Evolutionary conservation across 2,797 vertebrate species (phyloP).

Genomic region (Characodon lateralis): DNA sequence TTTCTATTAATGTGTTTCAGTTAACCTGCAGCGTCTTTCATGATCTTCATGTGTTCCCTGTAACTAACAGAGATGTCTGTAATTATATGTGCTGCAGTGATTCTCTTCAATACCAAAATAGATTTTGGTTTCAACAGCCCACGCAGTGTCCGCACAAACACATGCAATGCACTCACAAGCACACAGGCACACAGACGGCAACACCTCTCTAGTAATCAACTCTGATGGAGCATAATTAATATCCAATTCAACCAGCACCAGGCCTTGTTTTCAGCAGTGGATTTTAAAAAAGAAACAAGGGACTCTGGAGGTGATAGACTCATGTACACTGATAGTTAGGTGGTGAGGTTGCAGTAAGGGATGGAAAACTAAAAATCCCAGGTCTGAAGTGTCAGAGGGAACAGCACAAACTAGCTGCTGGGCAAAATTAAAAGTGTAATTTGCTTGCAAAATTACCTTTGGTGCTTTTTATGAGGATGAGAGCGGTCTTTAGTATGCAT

Average conservation of each 20-base stretch:
- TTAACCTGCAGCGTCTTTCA: slow-evolving; percentile 44
- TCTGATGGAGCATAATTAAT: slow-evolving; percentile 77
- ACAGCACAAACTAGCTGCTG: slow-evolving; percentile 4
- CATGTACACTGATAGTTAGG: slow-evolving; percentile 61
- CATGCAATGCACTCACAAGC: slow-evolving; percentile 22
- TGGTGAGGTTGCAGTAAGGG: slow-evolving; percentile 44
- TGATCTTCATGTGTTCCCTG: slow-evolving; percentile 50
- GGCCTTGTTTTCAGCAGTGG: slow-evolving; percentile 59
- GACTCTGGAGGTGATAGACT: slow-evolving; percentile 37
- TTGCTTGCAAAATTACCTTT: slow-evolving; percentile 13
- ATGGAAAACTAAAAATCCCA: slow-evolving; percentile 18
- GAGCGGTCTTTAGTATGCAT: slow-evolving; percentile 44
- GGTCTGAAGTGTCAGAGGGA: slow-evolving; percentile 20
- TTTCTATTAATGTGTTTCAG: slow-evolving; percentile 30
- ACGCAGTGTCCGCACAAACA: slow-evolving; percentile 58
- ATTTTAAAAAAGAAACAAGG: slow-evolving; percentile 64
- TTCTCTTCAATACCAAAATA: slow-evolving; percentile 73
- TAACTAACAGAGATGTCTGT: slow-evolving; percentile 67
- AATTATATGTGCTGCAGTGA: slow-evolving; percentile 73
- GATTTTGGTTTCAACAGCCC: slow-evolving; percentile 76
- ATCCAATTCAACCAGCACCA: slow-evolving; percentile 64
- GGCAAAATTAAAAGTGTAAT: slow-evolving; percentile 22
- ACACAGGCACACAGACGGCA: slow-evolving; percentile 51
- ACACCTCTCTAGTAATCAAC: slow-evolving; percentile 68
- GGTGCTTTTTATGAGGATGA: slow-evolving; percentile 25